phyloP scores from a whole-genome alignment of 2,888 invertebrate genomes.

The Pinctada fucata region DNA sequence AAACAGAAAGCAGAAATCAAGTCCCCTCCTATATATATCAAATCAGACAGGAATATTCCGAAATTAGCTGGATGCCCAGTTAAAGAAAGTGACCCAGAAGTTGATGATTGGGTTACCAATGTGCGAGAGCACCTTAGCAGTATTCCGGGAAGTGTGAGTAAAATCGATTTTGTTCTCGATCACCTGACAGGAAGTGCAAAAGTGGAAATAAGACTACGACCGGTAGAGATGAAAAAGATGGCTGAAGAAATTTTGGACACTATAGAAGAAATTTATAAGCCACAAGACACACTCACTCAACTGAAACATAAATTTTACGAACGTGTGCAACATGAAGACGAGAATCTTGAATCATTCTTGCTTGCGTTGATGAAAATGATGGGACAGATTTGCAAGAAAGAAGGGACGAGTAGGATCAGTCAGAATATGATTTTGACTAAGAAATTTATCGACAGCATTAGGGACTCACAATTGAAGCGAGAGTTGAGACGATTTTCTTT shows the following conservation, averaged over 20 bases:
- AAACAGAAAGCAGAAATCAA: background rate
- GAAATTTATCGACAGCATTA: background rate
- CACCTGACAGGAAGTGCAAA: constrained; percentile 14
- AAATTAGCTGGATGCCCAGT: background rate
- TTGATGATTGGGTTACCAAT: background rate
- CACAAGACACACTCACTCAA: background rate
- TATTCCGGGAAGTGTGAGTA: background rate
- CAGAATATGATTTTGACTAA: background rate
- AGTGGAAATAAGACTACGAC: background rate
- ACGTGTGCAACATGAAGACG: background rate
- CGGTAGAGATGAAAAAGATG: background rate
- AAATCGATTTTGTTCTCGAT: constrained; percentile 13
- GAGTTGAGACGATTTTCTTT: constrained; percentile 21
- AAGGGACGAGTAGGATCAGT: background rate
- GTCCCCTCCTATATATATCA: background rate
- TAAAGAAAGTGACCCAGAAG: constrained; percentile 4
- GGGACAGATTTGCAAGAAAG: background rate
- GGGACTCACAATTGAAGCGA: background rate
- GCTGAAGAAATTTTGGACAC: constrained; percentile 7
- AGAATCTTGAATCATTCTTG: constrained; percentile 1
- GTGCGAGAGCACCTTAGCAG: background rate
- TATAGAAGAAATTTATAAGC: background rate
- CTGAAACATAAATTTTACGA: background rate
- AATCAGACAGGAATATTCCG: constrained; percentile 1
- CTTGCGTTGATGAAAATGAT: background rate